Base-by-base conservation (phyloP, 2,797 vertebrate species). In the Pempheris klunzingeri region DNA sequence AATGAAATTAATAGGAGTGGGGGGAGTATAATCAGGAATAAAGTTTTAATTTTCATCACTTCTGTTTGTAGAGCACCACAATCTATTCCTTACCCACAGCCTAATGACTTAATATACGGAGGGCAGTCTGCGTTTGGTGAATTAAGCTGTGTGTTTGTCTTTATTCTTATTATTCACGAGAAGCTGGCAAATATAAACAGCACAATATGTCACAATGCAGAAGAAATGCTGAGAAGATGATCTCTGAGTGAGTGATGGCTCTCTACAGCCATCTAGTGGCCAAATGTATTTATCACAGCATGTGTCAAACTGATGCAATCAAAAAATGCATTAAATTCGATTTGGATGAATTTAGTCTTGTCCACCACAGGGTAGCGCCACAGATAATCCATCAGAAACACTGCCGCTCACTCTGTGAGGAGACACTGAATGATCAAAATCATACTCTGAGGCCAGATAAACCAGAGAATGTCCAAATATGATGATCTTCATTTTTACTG, bases 181-280 rank as follows among this genome's bases (percentile, higher is more conserved):
- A 41, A 66, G 26, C 50, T 34, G 62, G 38, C 49, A 34, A 61
- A 80, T 69, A 47, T n/a, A 72, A 71, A n/a, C n/a, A n/a, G n/a
- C n/a, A 74, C 52, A 63, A 61, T 24, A 26, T 39, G 26, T 72
- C 28, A 39, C 9, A 58, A 38, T 36, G 3, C 30, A 55, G 38
- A 65, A 57, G 74, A 30, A n/a, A 65, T 18, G n/a, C 5, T n/a
- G 46, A 55, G 62, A 17, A 5, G 41, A 20, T 47, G 30, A n/a
- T 12, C 22, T 12, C 24, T 1, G 17, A 24, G 26, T 20, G 52
- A 71, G 59, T 39, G 43, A 76, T 28, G 15, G 77, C 18, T 68
- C 71, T 82, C 82, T 89, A 55, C 66, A 39, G 77, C 91, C 93
- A 94, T 88, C 94, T 91, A 84, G 89, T 89, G 93, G 77, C 13